A percentile compares a stretch with the other conserved stretches of the same genome.
These are phyloP conservation scores for Oryzias woworae DNA, from an alignment of 2,113 vertebrate species.

Conservation along the genomic window DNA sequence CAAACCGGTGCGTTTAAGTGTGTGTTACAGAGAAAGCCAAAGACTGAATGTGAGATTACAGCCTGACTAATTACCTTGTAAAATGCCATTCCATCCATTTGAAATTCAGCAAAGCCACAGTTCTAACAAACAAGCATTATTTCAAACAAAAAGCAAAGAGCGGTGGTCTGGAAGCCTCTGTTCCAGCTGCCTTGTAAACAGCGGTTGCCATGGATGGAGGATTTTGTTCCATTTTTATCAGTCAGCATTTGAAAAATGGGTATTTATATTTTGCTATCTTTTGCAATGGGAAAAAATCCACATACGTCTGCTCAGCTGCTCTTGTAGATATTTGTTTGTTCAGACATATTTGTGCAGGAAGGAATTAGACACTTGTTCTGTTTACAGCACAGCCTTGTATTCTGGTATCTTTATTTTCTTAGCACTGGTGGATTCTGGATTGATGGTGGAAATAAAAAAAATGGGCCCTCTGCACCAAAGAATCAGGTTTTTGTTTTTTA, in stretches of 20 bases:
- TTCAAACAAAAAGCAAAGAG: slow-evolving; percentile 51
- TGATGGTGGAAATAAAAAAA: slow-evolving; percentile 16
- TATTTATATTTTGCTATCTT: slow-evolving; percentile 60
- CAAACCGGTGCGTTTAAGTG: neutral
- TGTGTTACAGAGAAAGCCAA: neutral
- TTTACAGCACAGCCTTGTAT: slow-evolving; percentile 35
- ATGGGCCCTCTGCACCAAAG: slow-evolving; percentile 4
- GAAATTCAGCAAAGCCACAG: slow-evolving; percentile 63
- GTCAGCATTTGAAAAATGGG: slow-evolving; percentile 27
- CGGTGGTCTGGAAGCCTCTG: slow-evolving; percentile 45
- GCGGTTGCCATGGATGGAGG: slow-evolving; percentile 44
- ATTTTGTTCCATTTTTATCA: slow-evolving; percentile 58
- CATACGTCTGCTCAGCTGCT: slow-evolving; percentile 35
- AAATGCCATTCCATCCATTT: slow-evolving; percentile 67
- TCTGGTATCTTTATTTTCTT: slow-evolving; percentile 13
- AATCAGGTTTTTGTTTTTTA: slow-evolving; percentile 27
- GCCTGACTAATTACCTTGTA: slow-evolving; percentile 69
- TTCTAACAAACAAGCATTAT: slow-evolving; percentile 67
- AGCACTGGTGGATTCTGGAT: slow-evolving; percentile 27
- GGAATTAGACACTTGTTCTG: slow-evolving; percentile 39
- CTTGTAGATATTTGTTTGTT: slow-evolving; percentile 57
- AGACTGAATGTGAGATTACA: slow-evolving; percentile 44
- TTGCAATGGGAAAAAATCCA: slow-evolving; percentile 28
- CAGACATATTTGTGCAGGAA: slow-evolving; percentile 45
- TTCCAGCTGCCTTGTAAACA: slow-evolving; percentile 64